These are phyloP conservation scores for Procambarus virginalis DNA, from an alignment of 1,140 invertebrate species.

Conservation along the genomic window DNA sequence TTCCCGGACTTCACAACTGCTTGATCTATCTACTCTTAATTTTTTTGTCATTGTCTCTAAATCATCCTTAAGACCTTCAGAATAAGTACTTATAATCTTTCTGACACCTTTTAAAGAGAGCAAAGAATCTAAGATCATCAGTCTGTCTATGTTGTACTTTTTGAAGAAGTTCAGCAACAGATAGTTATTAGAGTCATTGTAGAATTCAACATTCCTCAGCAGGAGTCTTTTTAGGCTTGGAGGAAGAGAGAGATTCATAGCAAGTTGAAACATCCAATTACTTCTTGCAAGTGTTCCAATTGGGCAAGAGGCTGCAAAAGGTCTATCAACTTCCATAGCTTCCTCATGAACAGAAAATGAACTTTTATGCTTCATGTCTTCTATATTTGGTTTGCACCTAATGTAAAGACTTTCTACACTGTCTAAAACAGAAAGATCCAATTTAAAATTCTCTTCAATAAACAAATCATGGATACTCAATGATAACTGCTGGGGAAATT, in stretches of 20 bases:
- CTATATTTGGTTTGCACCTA: background rate
- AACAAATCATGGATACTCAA: constrained; percentile 21
- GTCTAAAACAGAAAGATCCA: constrained; percentile 12
- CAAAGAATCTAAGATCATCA: constrained; percentile 27
- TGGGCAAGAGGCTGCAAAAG: background rate
- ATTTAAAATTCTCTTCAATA: constrained; percentile 14
- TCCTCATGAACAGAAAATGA: background rate
- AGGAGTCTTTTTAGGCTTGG: constrained; percentile 25
- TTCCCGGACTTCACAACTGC: background rate
- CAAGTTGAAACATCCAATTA: constrained; percentile 11
- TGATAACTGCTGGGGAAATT: background rate
- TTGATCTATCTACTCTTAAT: background rate
- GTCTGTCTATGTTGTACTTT: background rate
- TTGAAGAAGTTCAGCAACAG: constrained; percentile 10
- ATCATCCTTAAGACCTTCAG: background rate
- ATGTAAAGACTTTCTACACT: constrained; percentile 1
- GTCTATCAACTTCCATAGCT: background rate
- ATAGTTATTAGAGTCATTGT: constrained; percentile 20
- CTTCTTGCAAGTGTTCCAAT: background rate
- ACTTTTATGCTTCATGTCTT: background rate
- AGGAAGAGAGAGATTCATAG: background rate
- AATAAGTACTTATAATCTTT: background rate
- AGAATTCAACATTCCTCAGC: constrained; percentile 42
- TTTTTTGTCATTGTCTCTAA: constrained; percentile 20
- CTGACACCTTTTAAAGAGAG: constrained; percentile 32